Evolutionary conservation across 2,113 vertebrate species (phyloP).

Genomic region (Nematolebias whitei): DNA sequence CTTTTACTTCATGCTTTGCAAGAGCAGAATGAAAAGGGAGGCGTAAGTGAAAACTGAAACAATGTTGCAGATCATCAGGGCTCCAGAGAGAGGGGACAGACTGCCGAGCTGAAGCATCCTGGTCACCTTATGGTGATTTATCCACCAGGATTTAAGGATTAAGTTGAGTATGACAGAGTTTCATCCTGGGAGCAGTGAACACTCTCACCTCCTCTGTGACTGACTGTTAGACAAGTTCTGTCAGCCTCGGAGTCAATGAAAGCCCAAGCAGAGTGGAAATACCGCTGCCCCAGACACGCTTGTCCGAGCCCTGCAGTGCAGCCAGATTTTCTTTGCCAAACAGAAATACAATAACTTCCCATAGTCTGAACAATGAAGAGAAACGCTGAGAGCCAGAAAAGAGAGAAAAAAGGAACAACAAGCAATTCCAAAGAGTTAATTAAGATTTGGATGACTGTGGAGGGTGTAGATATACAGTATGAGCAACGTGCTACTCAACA

Average conservation of each 20-base stretch:
- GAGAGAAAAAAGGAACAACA: slow-evolving; percentile 1
- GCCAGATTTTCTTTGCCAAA: slow-evolving; percentile 51
- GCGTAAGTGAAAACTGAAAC: slow-evolving; percentile 29
- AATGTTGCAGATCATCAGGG: slow-evolving; percentile 15
- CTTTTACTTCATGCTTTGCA: slow-evolving; percentile 46
- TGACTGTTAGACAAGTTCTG: slow-evolving; percentile 26
- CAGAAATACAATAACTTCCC: slow-evolving; percentile 53
- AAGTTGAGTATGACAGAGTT: slow-evolving; percentile 19
- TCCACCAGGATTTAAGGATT: slow-evolving; percentile 1
- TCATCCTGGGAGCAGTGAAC: slow-evolving; percentile 13
- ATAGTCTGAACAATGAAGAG: slow-evolving; percentile 42
- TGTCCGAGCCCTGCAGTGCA: slow-evolving; percentile 35
- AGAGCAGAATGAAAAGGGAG: slow-evolving; percentile 17
- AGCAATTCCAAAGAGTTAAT: slow-evolving; percentile 73
- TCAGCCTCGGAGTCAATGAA: slow-evolving; percentile 37
- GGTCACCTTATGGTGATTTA: slow-evolving; percentile 5
- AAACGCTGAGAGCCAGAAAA: slow-evolving; percentile 45
- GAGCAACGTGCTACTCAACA: slow-evolving; percentile 69
- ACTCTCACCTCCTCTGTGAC: slow-evolving; percentile 19
- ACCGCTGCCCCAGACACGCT: slow-evolving; percentile 41
- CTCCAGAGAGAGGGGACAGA: slow-evolving; percentile 6
- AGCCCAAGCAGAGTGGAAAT: slow-evolving; percentile 45
- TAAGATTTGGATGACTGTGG: slow-evolving; percentile 65
- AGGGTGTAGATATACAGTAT: slow-evolving; percentile 58
- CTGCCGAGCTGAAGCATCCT: slow-evolving; percentile 6